phyloP scores from a whole-genome alignment of 2,888 invertebrate genomes.

The Pandemis heparana region DNA sequence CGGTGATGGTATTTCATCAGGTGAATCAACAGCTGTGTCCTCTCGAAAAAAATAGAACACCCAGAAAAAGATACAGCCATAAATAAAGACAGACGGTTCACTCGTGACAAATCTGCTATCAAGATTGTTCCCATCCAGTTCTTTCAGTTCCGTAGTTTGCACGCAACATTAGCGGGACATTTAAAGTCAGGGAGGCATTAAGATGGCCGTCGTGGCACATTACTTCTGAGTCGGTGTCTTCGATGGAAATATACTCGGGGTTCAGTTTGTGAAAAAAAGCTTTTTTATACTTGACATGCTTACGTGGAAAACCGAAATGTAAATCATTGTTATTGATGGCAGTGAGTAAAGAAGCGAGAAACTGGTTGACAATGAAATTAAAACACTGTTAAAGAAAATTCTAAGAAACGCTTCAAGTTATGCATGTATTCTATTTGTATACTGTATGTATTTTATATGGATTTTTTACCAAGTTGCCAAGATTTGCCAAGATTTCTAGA shows the following conservation, averaged over 20 bases:
- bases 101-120: constrained; percentile 13
- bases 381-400: too few species aligned
- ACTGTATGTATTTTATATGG: too few species aligned
- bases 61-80: background rate
- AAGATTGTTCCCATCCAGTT: constrained; percentile 12
- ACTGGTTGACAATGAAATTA: too few species aligned
- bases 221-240: constrained; percentile 20
- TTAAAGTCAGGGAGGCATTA: constrained; percentile 34
- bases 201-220: constrained; percentile 30
- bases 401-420: too few species aligned
- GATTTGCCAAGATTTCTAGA: too few species aligned
- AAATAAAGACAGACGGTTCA: background rate
- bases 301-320: background rate
- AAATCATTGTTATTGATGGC: too few species aligned
- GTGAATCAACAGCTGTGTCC: background rate
- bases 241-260: constrained; percentile 15
- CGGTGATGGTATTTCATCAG: background rate
- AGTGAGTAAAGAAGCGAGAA: too few species aligned
- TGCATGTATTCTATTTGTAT: too few species aligned
- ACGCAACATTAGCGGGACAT: constrained; percentile 41
- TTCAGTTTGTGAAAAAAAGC: background rate
- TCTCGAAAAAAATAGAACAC: background rate
- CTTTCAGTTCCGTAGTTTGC: constrained; percentile 16
- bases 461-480: too few species aligned
- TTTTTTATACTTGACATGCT: background rate